These are phyloP conservation scores for Brienomyrus longianalis DNA, from an alignment of 2,113 vertebrate species.

Conservation along the genomic window DNA sequence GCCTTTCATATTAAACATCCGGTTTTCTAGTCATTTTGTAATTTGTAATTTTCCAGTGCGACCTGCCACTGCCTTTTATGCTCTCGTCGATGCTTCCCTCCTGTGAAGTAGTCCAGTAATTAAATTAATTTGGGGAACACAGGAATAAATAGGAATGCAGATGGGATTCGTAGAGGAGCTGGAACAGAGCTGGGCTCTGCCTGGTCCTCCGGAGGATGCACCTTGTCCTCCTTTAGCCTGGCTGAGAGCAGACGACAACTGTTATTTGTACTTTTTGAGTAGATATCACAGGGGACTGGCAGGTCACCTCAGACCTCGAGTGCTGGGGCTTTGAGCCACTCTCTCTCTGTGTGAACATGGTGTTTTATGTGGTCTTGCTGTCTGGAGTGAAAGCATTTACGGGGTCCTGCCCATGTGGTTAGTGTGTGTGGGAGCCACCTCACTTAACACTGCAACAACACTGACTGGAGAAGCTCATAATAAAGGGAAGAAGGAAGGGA, in stretches of 20 bases:
- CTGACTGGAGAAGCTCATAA: not conserved
- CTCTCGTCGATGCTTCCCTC: not conserved
- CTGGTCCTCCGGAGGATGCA: not conserved
- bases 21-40: not conserved
- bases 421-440: not conserved
- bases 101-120: not conserved
- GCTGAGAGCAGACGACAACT: not conserved
- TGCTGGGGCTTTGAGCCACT: not conserved
- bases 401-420: not conserved
- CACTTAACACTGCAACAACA: not conserved
- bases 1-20: constrained; percentile 3
- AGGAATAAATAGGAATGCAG: constrained; percentile 13
- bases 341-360: too few relatives aligned
- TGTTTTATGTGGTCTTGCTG: not conserved
- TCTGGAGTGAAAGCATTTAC: not conserved
- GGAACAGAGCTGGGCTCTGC: not conserved
- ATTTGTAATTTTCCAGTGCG: constrained; percentile 3
- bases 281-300: not conserved
- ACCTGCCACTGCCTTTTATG: not conserved
- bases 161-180: not conserved
- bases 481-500: not conserved
- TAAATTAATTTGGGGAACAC: constrained; percentile 16
- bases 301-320: not conserved
- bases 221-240: not conserved
- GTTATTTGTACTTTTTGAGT: not conserved